These are phyloP conservation scores for Sturmia bella DNA, from an alignment of 2,888 invertebrate genomes.

Conservation along the genomic window DNA sequence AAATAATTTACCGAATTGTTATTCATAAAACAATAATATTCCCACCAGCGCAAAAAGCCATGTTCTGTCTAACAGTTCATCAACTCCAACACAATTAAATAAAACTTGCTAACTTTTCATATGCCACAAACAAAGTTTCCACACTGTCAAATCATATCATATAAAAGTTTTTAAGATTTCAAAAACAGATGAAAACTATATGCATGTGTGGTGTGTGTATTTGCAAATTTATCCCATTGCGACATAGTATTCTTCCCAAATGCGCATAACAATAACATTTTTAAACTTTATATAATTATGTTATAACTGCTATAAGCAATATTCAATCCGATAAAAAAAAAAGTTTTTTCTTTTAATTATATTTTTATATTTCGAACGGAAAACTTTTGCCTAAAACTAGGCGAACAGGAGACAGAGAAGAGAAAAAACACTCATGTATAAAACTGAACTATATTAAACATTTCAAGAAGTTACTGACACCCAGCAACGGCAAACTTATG, in stretches of 20 bases:
- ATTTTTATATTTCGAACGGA: slow-evolving; percentile 27
- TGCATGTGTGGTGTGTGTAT: not conserved
- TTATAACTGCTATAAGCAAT: slow-evolving; percentile 43
- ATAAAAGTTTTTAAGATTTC: not conserved
- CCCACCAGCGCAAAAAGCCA: too few relatives aligned
- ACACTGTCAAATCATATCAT: slow-evolving; percentile 1
- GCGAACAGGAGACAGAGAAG: not conserved
- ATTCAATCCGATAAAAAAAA: slow-evolving; percentile 34
- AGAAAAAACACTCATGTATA: slow-evolving; percentile 9
- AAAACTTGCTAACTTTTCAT: not conserved
- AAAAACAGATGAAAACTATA: not conserved
- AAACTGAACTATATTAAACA: slow-evolving; percentile 45
- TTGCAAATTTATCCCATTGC: slow-evolving; percentile 1
- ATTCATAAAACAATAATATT: too few relatives aligned
- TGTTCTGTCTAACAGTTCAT: not conserved
- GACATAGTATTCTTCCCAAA: not conserved
- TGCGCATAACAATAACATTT: slow-evolving; percentile 12
- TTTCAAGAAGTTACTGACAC: slow-evolving; percentile 55
- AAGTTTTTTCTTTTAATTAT: slow-evolving; percentile 15
- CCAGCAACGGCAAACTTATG: slow-evolving; percentile 18
- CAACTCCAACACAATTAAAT: not conserved
- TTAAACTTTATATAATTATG: slow-evolving; percentile 42
- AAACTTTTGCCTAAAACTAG: slow-evolving; percentile 37
- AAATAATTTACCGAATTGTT: too few relatives aligned
- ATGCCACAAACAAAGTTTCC: not conserved